A percentile compares a stretch with the other conserved stretches of the same genome.
Evolutionary conservation across 2,113 vertebrate species (phyloP).

Genomic region (pig (Sus scrofa)): T2T-Sscrofa CM000826.6:78479501-78480000

Average conservation of each 20-base stretch:
- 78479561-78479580: not conserved
- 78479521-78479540: not conserved
- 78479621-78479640: constrained; percentile 1
- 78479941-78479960: constrained; percentile 4
- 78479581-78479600: not conserved
- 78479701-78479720: not conserved
- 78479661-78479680: constrained; percentile 25
- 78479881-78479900: not conserved
- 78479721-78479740: constrained; percentile 1
- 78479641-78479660: not conserved
- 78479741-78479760: not conserved
- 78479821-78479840: not conserved
- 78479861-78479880: not conserved
- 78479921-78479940: not conserved
- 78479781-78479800: constrained; percentile 16
- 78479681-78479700: not conserved
- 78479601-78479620: not conserved
- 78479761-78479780: not conserved
- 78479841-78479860: not conserved
- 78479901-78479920: not conserved
- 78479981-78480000: not conserved
- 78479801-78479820: not conserved
- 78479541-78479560: not conserved
- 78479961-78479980: not conserved
- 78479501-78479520: not conserved